Evolutionary conservation across 1,140 invertebrate species (phyloP).

Genomic region (Octopus bimaculoides): DNA sequence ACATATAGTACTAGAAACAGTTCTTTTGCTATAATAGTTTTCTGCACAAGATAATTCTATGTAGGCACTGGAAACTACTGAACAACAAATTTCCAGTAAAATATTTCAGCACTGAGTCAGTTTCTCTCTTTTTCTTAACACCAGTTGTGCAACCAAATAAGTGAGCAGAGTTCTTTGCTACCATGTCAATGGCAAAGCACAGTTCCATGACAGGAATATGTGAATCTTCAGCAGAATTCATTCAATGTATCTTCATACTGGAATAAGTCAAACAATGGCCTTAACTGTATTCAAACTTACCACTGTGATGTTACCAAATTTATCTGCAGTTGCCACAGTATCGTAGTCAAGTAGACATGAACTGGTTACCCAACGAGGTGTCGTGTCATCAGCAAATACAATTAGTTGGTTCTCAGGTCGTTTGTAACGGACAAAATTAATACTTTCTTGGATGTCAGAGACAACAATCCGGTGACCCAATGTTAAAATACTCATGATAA

Average conservation of each 20-base stretch:
- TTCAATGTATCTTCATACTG: no score
- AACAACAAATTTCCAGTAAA: neutral
- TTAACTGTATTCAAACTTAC: constrained; percentile 60
- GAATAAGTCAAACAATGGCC: no score
- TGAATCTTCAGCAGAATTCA: no score
- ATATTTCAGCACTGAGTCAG: neutral
- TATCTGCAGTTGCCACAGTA: constrained; percentile 93
- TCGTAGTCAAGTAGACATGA: constrained; percentile 94
- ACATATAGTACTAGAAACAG: no score
- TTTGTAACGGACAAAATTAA: constrained; percentile 95
- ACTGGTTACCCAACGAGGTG: constrained; percentile 93
- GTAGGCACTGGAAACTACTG: neutral
- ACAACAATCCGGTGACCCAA: constrained; percentile 93
- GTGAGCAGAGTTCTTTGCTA: no score
- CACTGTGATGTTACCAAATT: constrained; percentile 96
- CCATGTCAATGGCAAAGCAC: no score
- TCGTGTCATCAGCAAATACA: constrained; percentile 97
- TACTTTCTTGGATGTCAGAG: constrained; percentile 94
- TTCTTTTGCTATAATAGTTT: no score
- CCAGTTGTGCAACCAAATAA: no score
- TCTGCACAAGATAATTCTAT: no score
- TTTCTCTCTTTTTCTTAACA: neutral
- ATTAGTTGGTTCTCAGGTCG: constrained; percentile 95
- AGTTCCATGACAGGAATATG: no score
- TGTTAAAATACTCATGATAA: constrained; percentile 88